Base-by-base conservation (phyloP, 2,888 invertebrate species). In the Prosapia bicincta region DNA sequence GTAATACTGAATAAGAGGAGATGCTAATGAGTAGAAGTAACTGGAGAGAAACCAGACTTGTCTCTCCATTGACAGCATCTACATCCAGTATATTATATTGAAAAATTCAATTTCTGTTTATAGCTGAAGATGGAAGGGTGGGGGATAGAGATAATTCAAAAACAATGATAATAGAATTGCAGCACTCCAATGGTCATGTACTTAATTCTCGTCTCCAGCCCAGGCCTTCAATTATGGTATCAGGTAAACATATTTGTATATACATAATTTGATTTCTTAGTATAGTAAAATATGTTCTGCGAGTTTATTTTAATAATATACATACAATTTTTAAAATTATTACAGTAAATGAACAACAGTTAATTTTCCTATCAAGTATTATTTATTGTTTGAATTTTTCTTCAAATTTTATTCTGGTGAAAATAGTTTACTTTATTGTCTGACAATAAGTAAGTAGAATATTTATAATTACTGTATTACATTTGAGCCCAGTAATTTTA, bases 111-210 rank as follows among this genome's bases (percentile, higher is more conserved):
- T 6, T 54, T 54, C 13, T 54, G 54, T 54, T 54, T 54, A 10
- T 20, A 54, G 54, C 54, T 20, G 54, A 54, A 54, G 73, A 73
- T 32, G 32, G 66, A 20, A 66, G 25, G n/a, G 26, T 67, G 23
- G 74, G 28, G 15, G 65, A 54, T 74, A 66, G 24, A 54, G 74
- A 73, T 26, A 66, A 76, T 66, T 65, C 69, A 20, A 71, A 74
- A 65, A 76, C 76, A 20, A 76, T 76, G 76, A 67, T 76, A 13
- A 76, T 76, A 26, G 76, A 76, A 68, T 66, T 76, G 25, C 73
- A 76, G 71, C 76, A 76, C 69, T 76, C 76, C 3, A 76, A 76
- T 70, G 76, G 76, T 26, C 76, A 73, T 54, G 76, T 76, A 67
- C 76, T 76, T 28, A 76, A 76, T 32, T 76, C 76, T 15, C 73